A percentile compares a stretch with the other conserved stretches of the same genome.
These are phyloP conservation scores for Lagocephalus sceleratus DNA, from an alignment of 2,797 vertebrate species.

Conservation along the genomic window DNA sequence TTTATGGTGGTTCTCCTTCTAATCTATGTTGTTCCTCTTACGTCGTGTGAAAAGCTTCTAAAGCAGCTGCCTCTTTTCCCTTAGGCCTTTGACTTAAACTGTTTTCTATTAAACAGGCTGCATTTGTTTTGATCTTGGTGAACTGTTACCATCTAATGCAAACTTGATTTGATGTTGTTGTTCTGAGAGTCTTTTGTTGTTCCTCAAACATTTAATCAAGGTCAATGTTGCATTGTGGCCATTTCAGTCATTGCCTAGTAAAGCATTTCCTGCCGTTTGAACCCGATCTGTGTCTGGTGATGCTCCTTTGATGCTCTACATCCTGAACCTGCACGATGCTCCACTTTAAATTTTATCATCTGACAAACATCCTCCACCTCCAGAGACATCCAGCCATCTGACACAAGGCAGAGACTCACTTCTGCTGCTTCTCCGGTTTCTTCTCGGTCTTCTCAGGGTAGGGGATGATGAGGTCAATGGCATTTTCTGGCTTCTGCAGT, in stretches of 20 bases:
- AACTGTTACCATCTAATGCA: too few species aligned
- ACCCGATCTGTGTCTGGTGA: slow-evolving; percentile 8
- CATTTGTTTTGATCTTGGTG: too few species aligned
- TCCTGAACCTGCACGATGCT: slow-evolving; percentile 7
- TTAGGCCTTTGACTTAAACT: too few species aligned
- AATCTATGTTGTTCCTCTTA: neutral
- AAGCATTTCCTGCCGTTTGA: slow-evolving; percentile 2
- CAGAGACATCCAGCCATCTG: neutral
- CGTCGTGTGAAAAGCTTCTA: neutral
- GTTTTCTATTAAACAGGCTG: too few species aligned
- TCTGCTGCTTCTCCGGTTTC: slow-evolving; percentile 87
- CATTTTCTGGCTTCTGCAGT: slow-evolving; percentile 92
- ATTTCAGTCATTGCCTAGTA: too few species aligned
- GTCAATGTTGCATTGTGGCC: too few species aligned
- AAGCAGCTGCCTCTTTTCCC: neutral
- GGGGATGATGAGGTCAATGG: slow-evolving; percentile 88
- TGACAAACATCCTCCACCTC: neutral
- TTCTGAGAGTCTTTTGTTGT: too few species aligned
- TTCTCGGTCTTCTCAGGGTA: slow-evolving; percentile 90
- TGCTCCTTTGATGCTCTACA: slow-evolving; percentile 14
- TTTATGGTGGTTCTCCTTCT: neutral
- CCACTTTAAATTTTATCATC: slow-evolving; percentile 9
- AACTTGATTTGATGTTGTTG: too few species aligned
- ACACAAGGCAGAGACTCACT: slow-evolving; percentile 76
- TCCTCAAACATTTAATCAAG: too few species aligned